Evolutionary conservation across 2,113 vertebrate genomes (phyloP).

Genomic region (Microcebus ravelobensis): DNA sequence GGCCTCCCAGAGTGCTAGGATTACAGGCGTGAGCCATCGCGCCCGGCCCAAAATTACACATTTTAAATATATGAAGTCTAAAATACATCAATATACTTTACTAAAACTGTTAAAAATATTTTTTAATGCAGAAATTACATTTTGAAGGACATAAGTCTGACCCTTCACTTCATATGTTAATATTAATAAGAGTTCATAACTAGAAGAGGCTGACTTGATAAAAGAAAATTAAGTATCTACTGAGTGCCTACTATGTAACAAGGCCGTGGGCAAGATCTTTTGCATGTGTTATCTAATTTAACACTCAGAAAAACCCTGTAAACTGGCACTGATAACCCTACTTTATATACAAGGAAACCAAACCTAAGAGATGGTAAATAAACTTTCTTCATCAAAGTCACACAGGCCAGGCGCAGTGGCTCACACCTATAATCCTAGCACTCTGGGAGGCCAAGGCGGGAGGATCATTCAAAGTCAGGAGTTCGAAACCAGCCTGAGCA

Average conservation of each 20-base stretch:
- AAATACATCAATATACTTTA: conserved; percentile 19
- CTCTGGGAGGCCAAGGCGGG: too few species aligned
- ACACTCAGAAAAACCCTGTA: background rate
- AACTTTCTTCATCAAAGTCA: conserved; percentile 42
- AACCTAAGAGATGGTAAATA: background rate
- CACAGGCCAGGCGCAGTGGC: too few species aligned
- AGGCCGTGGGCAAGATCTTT: background rate
- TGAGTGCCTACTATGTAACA: background rate
- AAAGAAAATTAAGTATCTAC: conserved; percentile 15
- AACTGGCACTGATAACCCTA: background rate
- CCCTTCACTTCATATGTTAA: background rate
- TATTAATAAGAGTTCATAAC: conserved; percentile 2
- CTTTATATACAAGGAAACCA: conserved; percentile 40
- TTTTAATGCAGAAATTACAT: background rate
- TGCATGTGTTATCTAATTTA: background rate
- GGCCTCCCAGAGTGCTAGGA: too few species aligned
- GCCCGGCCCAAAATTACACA: background rate
- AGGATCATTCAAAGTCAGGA: too few species aligned
- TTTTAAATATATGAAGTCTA: conserved; percentile 5
- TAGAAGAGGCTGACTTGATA: background rate
- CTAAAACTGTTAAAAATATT: conserved; percentile 24
- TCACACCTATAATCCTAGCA: too few species aligned
- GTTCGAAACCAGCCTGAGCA: too few species aligned
- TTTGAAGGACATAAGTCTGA: background rate
- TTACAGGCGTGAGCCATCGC: too few species aligned